Conservation (phyloP, 2,888 invertebrate genomes). For the Synanthedon andrenaeformis region DNA sequence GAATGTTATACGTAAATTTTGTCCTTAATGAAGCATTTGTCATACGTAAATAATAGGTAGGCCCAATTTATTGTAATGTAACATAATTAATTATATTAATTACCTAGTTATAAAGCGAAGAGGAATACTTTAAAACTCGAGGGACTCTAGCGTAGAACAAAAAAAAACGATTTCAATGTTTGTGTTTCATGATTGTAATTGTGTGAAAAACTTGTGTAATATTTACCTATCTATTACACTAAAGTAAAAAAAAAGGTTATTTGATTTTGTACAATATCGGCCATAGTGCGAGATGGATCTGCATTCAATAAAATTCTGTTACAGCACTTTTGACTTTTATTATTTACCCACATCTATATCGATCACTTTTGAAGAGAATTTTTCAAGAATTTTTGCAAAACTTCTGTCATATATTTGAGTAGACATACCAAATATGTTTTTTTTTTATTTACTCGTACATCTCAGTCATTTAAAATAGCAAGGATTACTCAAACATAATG, state of each 20-base stretch:
- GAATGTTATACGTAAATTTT: conserved; percentile 59
- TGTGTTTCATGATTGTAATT: conserved; percentile 64
- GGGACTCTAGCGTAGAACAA: conserved; percentile 48
- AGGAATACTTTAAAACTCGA: conserved; percentile 58
- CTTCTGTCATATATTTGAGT: too few relatives aligned
- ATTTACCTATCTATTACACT: conserved; percentile 46
- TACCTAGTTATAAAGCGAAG: conserved; percentile 42
- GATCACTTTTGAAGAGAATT: too few relatives aligned
- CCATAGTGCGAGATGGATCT: conserved; percentile 64
- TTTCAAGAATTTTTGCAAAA: too few relatives aligned
- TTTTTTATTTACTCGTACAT: too few relatives aligned
- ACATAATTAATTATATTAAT: conserved; percentile 53
- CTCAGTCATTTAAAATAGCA: too few relatives aligned
- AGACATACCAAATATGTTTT: too few relatives aligned
- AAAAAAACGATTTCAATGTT: conserved; percentile 50
- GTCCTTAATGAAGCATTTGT: conserved; percentile 57
- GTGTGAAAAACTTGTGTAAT: conserved; percentile 64
- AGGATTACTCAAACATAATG: too few relatives aligned
- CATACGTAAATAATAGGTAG: conserved; percentile 66
- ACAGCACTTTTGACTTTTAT: conserved; percentile 47
- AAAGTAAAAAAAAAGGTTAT: conserved; percentile 47
- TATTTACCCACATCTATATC: conserved; percentile 9
- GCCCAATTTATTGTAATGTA: conserved; percentile 67
- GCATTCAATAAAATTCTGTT: conserved; percentile 71
- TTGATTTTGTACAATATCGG: conserved; percentile 69